Evolutionary conservation across 1,140 invertebrate species (phyloP).

Genomic region (Drosophila ercepeae): DNA sequence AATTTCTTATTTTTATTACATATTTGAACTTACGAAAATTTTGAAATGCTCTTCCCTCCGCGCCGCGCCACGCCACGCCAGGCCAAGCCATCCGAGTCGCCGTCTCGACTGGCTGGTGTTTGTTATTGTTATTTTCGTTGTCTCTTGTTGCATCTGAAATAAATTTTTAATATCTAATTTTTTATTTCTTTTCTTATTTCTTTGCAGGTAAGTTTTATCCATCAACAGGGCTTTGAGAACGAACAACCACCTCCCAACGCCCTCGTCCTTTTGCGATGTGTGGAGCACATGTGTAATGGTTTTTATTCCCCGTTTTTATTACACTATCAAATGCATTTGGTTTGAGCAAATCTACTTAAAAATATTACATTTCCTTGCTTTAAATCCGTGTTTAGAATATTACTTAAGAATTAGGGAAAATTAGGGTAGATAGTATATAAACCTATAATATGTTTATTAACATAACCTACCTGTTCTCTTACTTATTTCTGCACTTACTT

Average conservation of each 20-base stretch:
- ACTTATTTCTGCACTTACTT: too few species aligned
- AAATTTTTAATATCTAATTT: constrained; percentile 76
- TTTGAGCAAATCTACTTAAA: constrained; percentile 18
- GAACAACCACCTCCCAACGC: background rate
- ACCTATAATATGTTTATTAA: constrained; percentile 1
- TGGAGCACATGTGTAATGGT: constrained; percentile 34
- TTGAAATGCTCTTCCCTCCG: constrained; percentile 36
- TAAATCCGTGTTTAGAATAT: background rate
- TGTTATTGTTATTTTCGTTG: constrained; percentile 12
- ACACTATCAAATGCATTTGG: constrained; percentile 1
- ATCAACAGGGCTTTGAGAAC: constrained; percentile 21
- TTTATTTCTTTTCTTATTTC: constrained; percentile 40
- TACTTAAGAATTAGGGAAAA: background rate
- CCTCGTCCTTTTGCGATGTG: background rate
- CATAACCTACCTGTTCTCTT: background rate
- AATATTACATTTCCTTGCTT: constrained; percentile 22
- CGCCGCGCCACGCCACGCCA: too few species aligned
- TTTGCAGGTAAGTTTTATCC: constrained; percentile 73
- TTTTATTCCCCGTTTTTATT: constrained; percentile 24
- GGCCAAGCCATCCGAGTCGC: too few species aligned
- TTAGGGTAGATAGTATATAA: too few species aligned
- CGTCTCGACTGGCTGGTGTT: constrained; percentile 1
- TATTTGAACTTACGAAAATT: constrained; percentile 76
- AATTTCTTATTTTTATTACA: constrained; percentile 77
- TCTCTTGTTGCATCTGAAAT: constrained; percentile 39